A percentile compares a stretch with the other conserved stretches of the same genome.
Evolutionary conservation across 2,888 invertebrate species (phyloP).

Genomic region (Apomyelois bistriatella): DNA sequence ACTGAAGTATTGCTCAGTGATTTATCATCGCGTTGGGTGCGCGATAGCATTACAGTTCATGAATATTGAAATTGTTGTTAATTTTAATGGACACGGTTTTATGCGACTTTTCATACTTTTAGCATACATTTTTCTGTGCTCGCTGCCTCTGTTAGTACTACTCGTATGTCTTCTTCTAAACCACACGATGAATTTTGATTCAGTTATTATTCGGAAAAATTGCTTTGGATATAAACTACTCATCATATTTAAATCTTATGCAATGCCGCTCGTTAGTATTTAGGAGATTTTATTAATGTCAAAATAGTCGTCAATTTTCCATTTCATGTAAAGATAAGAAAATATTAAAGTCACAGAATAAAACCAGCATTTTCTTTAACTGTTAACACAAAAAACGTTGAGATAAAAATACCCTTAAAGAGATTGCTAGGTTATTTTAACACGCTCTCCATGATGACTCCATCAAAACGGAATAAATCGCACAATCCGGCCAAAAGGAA

Average conservation of each 20-base stretch:
- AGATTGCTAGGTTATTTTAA: constrained; percentile 23
- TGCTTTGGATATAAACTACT: no score
- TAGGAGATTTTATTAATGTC: no score
- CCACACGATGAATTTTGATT: no score
- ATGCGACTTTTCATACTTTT: constrained; percentile 3
- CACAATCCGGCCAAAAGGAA: constrained; percentile 26
- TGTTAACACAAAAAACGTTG: constrained; percentile 14
- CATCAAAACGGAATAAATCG: constrained; percentile 28
- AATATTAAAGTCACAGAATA: no score
- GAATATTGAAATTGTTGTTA: constrained; percentile 17
- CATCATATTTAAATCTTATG: no score
- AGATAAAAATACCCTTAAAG: constrained; percentile 13
- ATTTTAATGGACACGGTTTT: constrained; percentile 6
- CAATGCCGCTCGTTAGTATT: no score
- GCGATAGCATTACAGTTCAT: constrained; percentile 18
- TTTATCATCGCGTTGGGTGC: constrained; percentile 18
- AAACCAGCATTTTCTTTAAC: constrained; percentile 7
- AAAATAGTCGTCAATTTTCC: no score
- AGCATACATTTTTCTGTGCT: no score
- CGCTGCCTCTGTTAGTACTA: no score
- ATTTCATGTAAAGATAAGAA: no score
- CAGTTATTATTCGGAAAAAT: no score
- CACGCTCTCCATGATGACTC: constrained; percentile 21
- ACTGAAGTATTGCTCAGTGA: constrained; percentile 19
- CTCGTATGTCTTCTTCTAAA: no score